Percentiles rank a stretch among this genome's conserved stretches.
Evolutionary conservation across 1,140 invertebrate genomes (phyloP).

Genomic region (Lamellibrachia luymesi): DNA sequence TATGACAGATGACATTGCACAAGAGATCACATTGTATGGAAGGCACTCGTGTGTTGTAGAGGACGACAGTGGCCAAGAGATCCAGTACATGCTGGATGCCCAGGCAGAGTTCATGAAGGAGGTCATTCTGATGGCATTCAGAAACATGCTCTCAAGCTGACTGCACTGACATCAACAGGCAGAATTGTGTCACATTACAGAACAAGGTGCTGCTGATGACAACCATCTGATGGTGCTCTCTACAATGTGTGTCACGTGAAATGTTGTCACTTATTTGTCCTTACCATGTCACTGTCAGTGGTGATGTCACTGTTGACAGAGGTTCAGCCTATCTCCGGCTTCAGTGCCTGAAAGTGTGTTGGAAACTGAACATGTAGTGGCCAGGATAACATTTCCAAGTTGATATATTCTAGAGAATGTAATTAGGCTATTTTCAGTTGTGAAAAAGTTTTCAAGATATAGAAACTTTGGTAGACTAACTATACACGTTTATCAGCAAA

Average conservation of each 20-base stretch:
- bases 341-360: background rate
- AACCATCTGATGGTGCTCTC: background rate
- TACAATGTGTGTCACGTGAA: background rate
- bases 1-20: no score
- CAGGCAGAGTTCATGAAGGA: conserved; percentile 50
- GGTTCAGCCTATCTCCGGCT: background rate
- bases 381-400: background rate
- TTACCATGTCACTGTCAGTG: background rate
- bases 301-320: background rate
- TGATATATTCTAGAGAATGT: background rate
- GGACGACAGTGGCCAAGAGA: conserved; percentile 47
- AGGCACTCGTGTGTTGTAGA: background rate
- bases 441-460: background rate
- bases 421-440: background rate
- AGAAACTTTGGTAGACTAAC: background rate
- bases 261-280: no score
- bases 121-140: conserved; percentile 32
- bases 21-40: no score
- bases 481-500: background rate
- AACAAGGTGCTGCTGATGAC: background rate
- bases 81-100: conserved; percentile 50
- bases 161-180: background rate
- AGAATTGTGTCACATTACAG: background rate
- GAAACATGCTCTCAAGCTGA: conserved; percentile 10
- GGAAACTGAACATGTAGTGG: background rate